phyloP scores from a whole-genome alignment of 2,888 invertebrate species.

The Macaria liturata region DNA sequence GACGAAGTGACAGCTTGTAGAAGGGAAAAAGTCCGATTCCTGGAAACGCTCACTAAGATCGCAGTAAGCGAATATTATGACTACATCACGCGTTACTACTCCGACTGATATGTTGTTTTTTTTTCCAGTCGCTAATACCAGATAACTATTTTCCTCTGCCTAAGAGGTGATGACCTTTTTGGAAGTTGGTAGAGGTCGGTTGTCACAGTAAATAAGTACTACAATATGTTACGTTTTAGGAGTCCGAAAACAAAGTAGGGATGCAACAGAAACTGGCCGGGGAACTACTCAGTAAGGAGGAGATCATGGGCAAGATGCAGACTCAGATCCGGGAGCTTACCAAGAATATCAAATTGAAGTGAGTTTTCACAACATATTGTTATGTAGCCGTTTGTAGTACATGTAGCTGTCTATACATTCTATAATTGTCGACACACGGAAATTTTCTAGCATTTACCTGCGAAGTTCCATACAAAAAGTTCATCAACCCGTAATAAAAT shows the following conservation, averaged over 20 bases:
- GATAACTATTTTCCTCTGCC: slow-evolving; percentile 50
- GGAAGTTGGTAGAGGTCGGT: slow-evolving; percentile 3
- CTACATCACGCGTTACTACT: slow-evolving; percentile 4
- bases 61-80: slow-evolving; percentile 49
- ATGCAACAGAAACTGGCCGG: slow-evolving; percentile 77
- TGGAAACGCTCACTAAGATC: slow-evolving; percentile 73
- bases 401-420: too few relatives aligned
- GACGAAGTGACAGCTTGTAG: slow-evolving; percentile 68
- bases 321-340: slow-evolving; percentile 68
- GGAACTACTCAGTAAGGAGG: slow-evolving; percentile 75
- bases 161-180: slow-evolving; percentile 43
- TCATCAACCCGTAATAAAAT: too few relatives aligned
- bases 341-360: slow-evolving; percentile 74
- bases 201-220: slow-evolving; percentile 4
- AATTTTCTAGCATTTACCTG: too few relatives aligned
- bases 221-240: slow-evolving; percentile 48
- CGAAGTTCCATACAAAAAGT: too few relatives aligned
- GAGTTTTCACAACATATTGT: slow-evolving; percentile 29
- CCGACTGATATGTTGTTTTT: slow-evolving; percentile 36
- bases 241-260: slow-evolving; percentile 69
- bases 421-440: too few relatives aligned
- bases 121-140: slow-evolving; percentile 67
- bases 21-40: slow-evolving; percentile 70
- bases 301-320: slow-evolving; percentile 72
- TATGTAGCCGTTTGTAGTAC: too few relatives aligned